phyloP scores from a whole-genome alignment of 2,113 vertebrate species.

The Crotalus horridus region DNA sequence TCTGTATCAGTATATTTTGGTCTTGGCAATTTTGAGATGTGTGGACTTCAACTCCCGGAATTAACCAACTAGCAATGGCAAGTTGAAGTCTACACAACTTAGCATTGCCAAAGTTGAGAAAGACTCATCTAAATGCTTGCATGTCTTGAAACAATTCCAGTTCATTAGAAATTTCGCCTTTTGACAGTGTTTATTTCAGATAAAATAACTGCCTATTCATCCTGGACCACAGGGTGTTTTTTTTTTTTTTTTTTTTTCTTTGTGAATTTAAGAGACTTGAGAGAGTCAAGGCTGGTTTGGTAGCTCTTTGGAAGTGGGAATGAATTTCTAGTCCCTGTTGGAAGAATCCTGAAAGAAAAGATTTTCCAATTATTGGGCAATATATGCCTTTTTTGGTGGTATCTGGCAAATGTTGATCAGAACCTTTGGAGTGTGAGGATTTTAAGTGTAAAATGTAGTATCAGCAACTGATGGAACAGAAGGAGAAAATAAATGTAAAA shows the following conservation, averaged over 20 bases:
- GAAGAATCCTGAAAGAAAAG: too few species aligned
- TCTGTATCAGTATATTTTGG: background rate
- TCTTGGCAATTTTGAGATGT: background rate
- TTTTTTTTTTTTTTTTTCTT: too few species aligned
- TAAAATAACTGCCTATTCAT: too few species aligned
- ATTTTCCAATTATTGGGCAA: background rate
- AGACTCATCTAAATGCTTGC: background rate
- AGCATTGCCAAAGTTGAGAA: background rate
- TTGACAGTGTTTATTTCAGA: background rate
- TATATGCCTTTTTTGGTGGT: background rate
- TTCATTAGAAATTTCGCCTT: background rate
- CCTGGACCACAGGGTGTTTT: too few species aligned
- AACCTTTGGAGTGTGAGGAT: background rate
- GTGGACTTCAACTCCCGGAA: background rate
- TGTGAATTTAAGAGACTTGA: background rate
- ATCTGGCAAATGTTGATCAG: background rate
- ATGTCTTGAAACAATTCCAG: background rate
- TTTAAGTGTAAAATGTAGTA: background rate
- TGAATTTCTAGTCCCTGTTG: background rate
- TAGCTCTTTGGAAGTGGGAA: background rate
- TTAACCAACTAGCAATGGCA: background rate
- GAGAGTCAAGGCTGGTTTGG: background rate
- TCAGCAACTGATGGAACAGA: background rate
- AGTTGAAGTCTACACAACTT: background rate
- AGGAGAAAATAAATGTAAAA: background rate